phyloP scores from a whole-genome alignment of 2,888 invertebrate species.

The Amphipyra tragopoginis region DNA sequence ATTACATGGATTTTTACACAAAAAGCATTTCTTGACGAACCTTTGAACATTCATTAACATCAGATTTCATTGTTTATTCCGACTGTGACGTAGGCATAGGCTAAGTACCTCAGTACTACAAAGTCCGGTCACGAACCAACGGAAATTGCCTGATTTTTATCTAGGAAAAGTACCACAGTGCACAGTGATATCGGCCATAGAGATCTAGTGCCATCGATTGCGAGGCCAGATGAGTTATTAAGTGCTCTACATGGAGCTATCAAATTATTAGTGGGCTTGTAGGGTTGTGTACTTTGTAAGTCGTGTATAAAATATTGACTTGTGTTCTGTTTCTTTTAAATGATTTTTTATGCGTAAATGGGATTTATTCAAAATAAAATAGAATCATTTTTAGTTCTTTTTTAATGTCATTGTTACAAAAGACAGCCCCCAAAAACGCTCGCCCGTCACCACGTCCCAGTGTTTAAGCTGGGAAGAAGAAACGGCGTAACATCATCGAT shows the following conservation, averaged over 20 bases:
- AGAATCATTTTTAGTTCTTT: no score
- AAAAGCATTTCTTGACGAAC: no score
- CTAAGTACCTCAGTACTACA: conserved; percentile 4
- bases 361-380: no score
- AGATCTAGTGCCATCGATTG: conserved; percentile 20
- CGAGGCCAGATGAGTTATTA: conserved; percentile 11
- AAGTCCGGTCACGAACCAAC: conserved; percentile 10
- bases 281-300: neutral
- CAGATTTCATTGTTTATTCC: no score
- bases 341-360: no score
- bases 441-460: no score
- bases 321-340: neutral
- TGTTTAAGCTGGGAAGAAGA: no score
- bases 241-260: conserved; percentile 7
- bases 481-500: no score
- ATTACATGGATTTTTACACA: no score
- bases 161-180: conserved; percentile 15
- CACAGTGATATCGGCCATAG: conserved; percentile 13
- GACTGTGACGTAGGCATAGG: conserved; percentile 3
- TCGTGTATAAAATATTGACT: neutral
- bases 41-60: no score
- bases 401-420: no score
- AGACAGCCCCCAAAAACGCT: no score
- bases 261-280: neutral
- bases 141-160: conserved; percentile 32